Evolutionary conservation across 2,797 vertebrate species (phyloP).

Genomic region (Acipenser oxyrinchus): DNA sequence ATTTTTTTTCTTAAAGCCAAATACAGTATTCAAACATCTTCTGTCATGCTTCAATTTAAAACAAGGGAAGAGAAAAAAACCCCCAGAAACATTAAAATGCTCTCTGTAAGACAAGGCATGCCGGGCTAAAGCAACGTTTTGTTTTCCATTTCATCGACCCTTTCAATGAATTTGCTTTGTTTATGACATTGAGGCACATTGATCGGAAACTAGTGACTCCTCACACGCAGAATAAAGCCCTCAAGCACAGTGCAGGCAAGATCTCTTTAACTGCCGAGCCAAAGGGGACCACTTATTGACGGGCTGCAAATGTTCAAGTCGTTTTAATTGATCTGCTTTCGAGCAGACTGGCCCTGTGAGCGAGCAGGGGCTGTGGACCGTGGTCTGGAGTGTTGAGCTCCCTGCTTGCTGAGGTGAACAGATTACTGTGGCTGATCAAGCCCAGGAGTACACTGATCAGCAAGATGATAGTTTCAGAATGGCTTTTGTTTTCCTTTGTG

Average conservation of each 20-base stretch:
- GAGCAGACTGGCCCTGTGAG: constrained; percentile 39
- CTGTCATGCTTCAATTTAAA: constrained; percentile 1
- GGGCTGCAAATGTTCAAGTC: constrained; percentile 63
- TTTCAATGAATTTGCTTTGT: constrained; percentile 37
- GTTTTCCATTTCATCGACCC: constrained; percentile 27
- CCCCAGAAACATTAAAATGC: constrained; percentile 3
- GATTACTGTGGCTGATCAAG: constrained; percentile 58
- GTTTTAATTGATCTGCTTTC: constrained; percentile 71
- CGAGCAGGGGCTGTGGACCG: constrained; percentile 27
- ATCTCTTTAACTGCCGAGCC: constrained; percentile 44
- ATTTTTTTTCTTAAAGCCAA: background rate
- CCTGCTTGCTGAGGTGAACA: constrained; percentile 47
- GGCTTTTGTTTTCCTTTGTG: constrained; percentile 31
- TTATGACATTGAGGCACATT: constrained; percentile 46
- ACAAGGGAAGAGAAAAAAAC: background rate
- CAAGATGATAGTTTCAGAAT: constrained; percentile 56
- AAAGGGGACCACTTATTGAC: constrained; percentile 63
- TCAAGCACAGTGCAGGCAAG: constrained; percentile 41
- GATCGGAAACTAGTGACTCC: constrained; percentile 46
- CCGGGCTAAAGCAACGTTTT: constrained; percentile 35
- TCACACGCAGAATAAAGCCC: constrained; percentile 43
- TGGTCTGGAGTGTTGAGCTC: constrained; percentile 31
- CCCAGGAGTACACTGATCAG: constrained; percentile 59
- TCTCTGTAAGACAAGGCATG: constrained; percentile 16
- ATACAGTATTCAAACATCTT: background rate